Evolutionary conservation across 2,888 invertebrate species (phyloP), one percentile per base, ranked within the genome.

Genomic region (Periphyllus acericola): DNA sequence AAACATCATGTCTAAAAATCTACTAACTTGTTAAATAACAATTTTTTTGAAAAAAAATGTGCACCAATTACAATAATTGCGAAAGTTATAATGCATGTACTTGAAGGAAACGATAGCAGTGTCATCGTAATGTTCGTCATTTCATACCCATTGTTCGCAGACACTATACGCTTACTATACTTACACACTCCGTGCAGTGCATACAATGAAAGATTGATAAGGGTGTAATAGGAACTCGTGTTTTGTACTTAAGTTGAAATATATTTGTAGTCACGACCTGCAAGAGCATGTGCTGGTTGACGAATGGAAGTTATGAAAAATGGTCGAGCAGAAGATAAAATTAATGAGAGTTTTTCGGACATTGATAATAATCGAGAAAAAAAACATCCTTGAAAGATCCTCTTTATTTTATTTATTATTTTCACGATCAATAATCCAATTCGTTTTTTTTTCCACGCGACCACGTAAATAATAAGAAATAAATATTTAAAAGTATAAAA

Each of bases 321-420:
- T n/a, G 25, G 21, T 68, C 25, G 34, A 25, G 21, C 19, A 21
- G 32, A 71, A 40, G 19, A 68, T 46, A 68, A 81, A 46, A 32
- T 32, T 17, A 14, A 8, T 52, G 46, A 21, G 11, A 71, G n/a
- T 82, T 82, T 82, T 71, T 46, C 36, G 29, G 9, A n/a, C 9
- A 17, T 68, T 36, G 66, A 55, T 71, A 66, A 71, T 52, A 52
- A 46, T 82, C 25, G 36, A 32, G 40, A 29, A 21, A 81, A 81
- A 66, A 32, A 82, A 82, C 52, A 82, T 71, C 34, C 46, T 71
- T n/a, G 46, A 52, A 2, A 9, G 46, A 71, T 17, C 14, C n/a
- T 46, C 4, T 46, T 71, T 25, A 52, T 71, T 52, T 82, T 52
- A 52, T 82, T 71, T 52, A 52, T 82, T 82, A 52, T 82, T 72